Base-by-base conservation (phyloP, 1,140 invertebrate genomes). In the Mercenaria mercenaria region DNA sequence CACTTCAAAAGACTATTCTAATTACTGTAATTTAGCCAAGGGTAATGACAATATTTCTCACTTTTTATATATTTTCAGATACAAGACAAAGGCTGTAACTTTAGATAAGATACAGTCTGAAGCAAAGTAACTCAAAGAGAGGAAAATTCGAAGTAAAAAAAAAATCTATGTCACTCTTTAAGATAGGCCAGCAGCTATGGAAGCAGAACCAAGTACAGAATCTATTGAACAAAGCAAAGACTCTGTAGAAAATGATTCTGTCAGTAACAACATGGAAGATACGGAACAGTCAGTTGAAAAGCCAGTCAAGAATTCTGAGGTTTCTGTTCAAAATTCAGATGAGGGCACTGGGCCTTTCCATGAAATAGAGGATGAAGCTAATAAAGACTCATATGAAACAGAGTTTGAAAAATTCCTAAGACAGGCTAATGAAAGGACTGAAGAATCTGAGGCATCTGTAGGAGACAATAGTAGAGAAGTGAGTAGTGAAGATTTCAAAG, bases 331-430 rank as follows among this genome's bases (percentile, higher is more conserved):
- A 37, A 20, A 26, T 15, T 74, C 37, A 3, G 41, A 37, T 74
- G 29, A 8, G 23, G 29, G 34, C 29, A 26, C 8, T 26, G 74
- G 74, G 0, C 11, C 74, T 50, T 77, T 77, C 37, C 74, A 77
- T 77, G 39, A 41, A 13, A 26, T 77, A 50, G 74, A 77, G 23
- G 13, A 4, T 23, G 82, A 84, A 20, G n/a, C 61, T 29, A 52
- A 52, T n/a, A 84, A 72, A 67, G 82, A 84, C 13, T 32, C 59
- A 47, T 84, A 84, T 84, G 82, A 69, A 84, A 67, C 82, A 47
- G 64, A 84, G 64, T 85, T 85, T 59, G 26, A 85, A 39, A 85
- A 85, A 39, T 85, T 85, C 18, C 23, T 79, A 41, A 39, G 67
- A 39, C 34, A 72, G 37, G 67, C 67, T 39, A 72, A 72, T 72